A percentile compares a stretch with the other conserved stretches of the same genome.
These are phyloP conservation scores for Dryocosmus kuriphilus DNA, from an alignment of 2,888 invertebrate species.

Conservation along the genomic window DNA sequence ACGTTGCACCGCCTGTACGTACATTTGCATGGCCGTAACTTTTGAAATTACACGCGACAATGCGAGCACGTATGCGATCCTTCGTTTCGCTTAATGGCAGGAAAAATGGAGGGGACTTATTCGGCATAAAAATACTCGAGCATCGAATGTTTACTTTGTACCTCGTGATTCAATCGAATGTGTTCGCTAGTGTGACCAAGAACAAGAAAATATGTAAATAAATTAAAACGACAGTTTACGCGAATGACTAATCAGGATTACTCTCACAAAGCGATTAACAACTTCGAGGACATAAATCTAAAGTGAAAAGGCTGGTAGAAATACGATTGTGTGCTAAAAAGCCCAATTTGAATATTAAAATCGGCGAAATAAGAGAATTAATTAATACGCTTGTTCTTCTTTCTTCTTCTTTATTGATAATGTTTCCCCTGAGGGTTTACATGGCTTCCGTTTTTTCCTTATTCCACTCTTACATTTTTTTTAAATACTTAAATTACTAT, in stretches of 20 bases:
- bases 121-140: conserved; percentile 15
- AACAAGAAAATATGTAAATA: conserved; percentile 2
- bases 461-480: too few species aligned
- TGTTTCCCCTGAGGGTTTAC: too few species aligned
- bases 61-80: conserved; percentile 39
- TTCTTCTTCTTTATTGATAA: too few species aligned
- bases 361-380: neutral
- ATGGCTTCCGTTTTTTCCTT: too few species aligned
- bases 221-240: conserved; percentile 1
- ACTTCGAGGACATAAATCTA: neutral
- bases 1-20: conserved; percentile 45
- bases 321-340: neutral
- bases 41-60: conserved; percentile 51
- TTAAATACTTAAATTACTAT: too few species aligned
- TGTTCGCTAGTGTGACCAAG: neutral
- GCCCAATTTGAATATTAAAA: neutral
- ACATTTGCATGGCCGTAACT: conserved; percentile 44
- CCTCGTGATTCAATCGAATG: conserved; percentile 32
- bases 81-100: conserved; percentile 23
- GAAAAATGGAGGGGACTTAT: conserved; percentile 10
- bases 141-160: conserved; percentile 29
- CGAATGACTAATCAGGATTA: conserved; percentile 16
- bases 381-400: too few species aligned
- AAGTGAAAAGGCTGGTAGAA: neutral
- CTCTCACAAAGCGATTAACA: neutral